Evolutionary conservation across 2,797 vertebrate genomes (phyloP).

Genomic region (Dendrocincla tyrannina): DNA sequence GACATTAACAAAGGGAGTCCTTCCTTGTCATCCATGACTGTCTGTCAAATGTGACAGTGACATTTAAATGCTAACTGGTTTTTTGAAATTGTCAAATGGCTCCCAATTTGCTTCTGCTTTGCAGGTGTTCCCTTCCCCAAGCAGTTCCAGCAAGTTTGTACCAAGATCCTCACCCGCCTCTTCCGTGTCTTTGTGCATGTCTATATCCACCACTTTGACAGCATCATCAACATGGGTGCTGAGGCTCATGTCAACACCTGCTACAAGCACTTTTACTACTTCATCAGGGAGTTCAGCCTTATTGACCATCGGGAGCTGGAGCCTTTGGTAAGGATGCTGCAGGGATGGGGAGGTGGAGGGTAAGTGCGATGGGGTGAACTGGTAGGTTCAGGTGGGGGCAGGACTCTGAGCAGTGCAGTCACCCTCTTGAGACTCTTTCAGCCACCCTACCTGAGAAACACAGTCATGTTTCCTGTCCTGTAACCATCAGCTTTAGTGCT

Average conservation of each 20-base stretch:
- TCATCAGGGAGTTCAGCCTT: constrained; percentile 95
- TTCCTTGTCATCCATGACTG: not conserved
- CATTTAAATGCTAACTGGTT: not conserved
- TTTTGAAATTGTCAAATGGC: not conserved
- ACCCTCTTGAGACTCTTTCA: not conserved
- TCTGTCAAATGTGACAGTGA: not conserved
- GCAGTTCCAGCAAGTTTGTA: constrained; percentile 98
- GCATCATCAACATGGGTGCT: constrained; percentile 94
- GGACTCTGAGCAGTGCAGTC: not conserved
- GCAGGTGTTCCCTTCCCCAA: constrained; percentile 95
- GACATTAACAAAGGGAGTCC: not conserved
- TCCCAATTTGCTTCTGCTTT: constrained; percentile 8
- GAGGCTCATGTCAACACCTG: constrained; percentile 99
- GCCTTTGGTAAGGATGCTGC: constrained; percentile 87
- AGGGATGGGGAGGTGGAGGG: not conserved
- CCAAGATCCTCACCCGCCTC: constrained; percentile 96
- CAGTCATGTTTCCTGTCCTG: not conserved
- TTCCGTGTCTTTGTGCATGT: constrained; percentile 98
- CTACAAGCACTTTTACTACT: constrained; percentile 99
- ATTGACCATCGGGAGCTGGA: constrained; percentile 93
- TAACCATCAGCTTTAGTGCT: not conserved
- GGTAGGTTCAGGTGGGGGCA: not conserved
- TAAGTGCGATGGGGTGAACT: not conserved
- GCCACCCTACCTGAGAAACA: not conserved
- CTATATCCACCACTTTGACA: constrained; percentile 99